Percentiles rank a stretch among this genome's conserved stretches.
phyloP scores from a whole-genome alignment of 2,797 vertebrate genomes.

The Leuciscus waleckii region DNA sequence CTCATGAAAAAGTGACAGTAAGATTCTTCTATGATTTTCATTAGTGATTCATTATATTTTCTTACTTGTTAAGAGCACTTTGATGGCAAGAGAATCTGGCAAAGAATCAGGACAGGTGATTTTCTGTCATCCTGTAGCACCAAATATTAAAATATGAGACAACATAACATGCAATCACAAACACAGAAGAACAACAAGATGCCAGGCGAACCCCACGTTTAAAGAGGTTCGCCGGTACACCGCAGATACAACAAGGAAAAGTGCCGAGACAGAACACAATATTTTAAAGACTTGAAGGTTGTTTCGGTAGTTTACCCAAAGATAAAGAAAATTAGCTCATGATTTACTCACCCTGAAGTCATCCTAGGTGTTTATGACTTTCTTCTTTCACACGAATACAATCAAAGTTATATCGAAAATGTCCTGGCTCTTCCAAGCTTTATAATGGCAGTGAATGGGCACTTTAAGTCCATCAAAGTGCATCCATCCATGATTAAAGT shows the following conservation, averaged over 20 bases:
- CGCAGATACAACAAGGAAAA: neutral
- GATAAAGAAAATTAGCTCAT: too few species aligned
- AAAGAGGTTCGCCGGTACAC: neutral
- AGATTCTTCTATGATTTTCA: neutral
- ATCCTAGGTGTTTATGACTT: too few species aligned
- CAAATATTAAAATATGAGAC: constrained; percentile 70
- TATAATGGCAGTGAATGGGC: too few species aligned
- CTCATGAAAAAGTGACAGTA: neutral
- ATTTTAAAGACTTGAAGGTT: neutral
- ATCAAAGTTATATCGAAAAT: too few species aligned
- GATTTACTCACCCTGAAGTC: too few species aligned
- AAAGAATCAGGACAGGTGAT: constrained; percentile 43
- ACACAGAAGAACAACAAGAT: constrained; percentile 34
- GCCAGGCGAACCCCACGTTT: neutral
- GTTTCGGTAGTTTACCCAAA: neutral
- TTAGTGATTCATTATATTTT: constrained; percentile 34
- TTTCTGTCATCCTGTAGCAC: constrained; percentile 68
- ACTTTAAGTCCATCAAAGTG: too few species aligned
- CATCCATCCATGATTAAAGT: too few species aligned
- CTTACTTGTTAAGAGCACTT: constrained; percentile 70
- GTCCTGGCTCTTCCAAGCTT: too few species aligned
- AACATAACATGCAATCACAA: constrained; percentile 41
- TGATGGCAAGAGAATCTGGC: constrained; percentile 59
- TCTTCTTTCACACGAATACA: too few species aligned
- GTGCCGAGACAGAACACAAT: constrained; percentile 17